A percentile compares a stretch with the other conserved stretches of the same genome.
Conservation (phyloP, 2,888 invertebrate species). For the Adelognathus sp. region DNA sequence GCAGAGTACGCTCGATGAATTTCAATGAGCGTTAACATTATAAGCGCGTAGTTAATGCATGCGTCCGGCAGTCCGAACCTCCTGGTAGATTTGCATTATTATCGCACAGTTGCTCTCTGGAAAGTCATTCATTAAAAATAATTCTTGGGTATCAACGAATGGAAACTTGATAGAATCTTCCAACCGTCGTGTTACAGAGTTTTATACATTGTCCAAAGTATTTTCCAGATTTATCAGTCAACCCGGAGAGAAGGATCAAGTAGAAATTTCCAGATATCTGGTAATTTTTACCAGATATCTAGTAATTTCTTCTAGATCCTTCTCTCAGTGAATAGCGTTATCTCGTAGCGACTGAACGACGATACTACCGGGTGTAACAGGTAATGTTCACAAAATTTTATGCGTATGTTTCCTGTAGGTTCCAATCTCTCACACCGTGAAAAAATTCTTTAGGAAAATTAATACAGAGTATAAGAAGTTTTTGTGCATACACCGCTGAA, state of each 20-base stretch:
- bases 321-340: too few species aligned
- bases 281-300: too few species aligned
- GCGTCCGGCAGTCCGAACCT: slow-evolving; percentile 29
- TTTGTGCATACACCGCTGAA: too few species aligned
- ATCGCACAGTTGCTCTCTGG: neutral
- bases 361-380: too few species aligned
- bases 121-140: slow-evolving; percentile 21
- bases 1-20: slow-evolving; percentile 55
- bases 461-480: too few species aligned
- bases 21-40: slow-evolving; percentile 55
- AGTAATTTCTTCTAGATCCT: too few species aligned
- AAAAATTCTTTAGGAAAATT: too few species aligned
- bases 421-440: too few species aligned
- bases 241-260: too few species aligned
- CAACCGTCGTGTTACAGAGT: neutral
- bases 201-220: neutral
- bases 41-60: slow-evolving; percentile 46
- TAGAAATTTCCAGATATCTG: neutral
- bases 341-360: too few species aligned
- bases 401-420: too few species aligned
- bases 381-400: too few species aligned
- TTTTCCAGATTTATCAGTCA: neutral
- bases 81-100: slow-evolving; percentile 4
- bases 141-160: slow-evolving; percentile 11
- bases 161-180: neutral